phyloP scores from a whole-genome alignment of 92 coral and sea anemone species.

The Epizoanthus ramosus region DNA sequence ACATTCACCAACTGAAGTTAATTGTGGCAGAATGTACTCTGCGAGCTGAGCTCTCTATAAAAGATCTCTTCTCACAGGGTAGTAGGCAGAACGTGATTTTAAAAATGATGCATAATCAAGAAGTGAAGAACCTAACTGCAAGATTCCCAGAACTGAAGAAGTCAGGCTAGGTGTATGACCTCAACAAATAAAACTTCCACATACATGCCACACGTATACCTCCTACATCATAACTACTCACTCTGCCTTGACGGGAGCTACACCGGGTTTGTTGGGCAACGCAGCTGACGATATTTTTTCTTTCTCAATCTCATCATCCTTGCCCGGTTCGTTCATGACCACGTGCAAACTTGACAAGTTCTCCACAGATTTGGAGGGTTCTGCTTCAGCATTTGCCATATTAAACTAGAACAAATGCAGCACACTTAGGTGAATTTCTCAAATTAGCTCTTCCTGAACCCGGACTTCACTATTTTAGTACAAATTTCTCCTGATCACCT shows the following conservation, averaged over 20 bases:
- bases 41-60: no score
- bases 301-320: neutral
- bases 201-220: neutral
- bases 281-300: neutral
- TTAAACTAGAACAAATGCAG: no score
- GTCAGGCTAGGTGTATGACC: no score
- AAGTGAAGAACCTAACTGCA: conserved; percentile 1
- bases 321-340: neutral
- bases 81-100: neutral
- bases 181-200: neutral
- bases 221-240: conserved; percentile 38
- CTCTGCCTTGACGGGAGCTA: conserved; percentile 69
- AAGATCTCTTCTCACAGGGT: no score
- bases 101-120: neutral
- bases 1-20: neutral
- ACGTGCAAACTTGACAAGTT: conserved; percentile 11
- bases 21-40: neutral
- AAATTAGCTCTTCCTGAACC: neutral
- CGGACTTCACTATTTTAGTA: neutral
- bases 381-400: neutral
- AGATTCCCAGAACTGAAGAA: neutral
- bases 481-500: no score
- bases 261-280: conserved; percentile 49
- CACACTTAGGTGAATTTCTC: neutral
- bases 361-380: neutral